Conservation (phyloP, 2,113 vertebrate species). For the Muntiacus muntjak region DNA sequence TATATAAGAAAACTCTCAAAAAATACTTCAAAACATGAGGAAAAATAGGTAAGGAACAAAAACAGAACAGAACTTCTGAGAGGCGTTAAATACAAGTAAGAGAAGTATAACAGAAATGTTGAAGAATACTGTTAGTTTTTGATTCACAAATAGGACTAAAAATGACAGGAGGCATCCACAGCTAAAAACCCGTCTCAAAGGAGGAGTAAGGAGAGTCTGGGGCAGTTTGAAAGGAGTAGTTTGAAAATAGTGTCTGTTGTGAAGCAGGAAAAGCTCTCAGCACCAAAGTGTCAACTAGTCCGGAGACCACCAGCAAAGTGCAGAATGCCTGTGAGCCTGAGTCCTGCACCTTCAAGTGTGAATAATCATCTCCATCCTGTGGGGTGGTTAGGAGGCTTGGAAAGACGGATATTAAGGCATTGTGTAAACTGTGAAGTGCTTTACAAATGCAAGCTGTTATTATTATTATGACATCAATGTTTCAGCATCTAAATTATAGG, state of each 20-base stretch:
- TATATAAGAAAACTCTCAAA: not conserved
- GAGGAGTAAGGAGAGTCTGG: too few species aligned
- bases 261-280: accelerated
- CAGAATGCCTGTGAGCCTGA: not conserved
- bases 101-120: too few species aligned
- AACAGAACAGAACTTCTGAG: not conserved
- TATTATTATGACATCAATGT: constrained; percentile 44
- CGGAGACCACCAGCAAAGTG: not conserved
- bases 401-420: not conserved
- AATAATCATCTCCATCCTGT: not conserved
- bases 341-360: not conserved
- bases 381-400: not conserved
- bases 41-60: not conserved
- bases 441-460: not conserved
- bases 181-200: not conserved
- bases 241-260: accelerated
- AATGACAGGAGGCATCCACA: too few species aligned
- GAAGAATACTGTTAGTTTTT: not conserved
- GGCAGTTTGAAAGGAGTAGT: too few species aligned
- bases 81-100: not conserved
- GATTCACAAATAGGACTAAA: not conserved
- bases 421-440: constrained; percentile 16
- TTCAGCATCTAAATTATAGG: constrained; percentile 56
- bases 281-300: accelerated
- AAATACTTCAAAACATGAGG: not conserved